Evolutionary conservation across 1,140 invertebrate genomes (phyloP), one percentile per base, ranked within the genome.

Genomic region (Drosophila yakuba): DNA sequence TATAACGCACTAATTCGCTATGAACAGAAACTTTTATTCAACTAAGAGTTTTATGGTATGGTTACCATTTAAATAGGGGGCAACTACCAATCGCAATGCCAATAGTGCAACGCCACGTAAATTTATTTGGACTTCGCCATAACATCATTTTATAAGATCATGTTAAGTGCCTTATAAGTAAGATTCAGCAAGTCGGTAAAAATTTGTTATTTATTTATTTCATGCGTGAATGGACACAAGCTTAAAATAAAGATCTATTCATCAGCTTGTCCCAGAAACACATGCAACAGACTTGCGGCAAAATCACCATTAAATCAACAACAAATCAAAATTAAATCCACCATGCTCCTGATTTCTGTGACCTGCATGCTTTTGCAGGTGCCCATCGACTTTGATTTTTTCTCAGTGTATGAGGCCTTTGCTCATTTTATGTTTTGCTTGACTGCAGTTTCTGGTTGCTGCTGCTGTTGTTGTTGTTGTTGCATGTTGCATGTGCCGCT

Each of bases 401-500:
- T 23, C 41, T 10, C 47, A 25, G 60, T 68, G 64, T n/a, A 52
- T 3, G 17, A 4, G 44, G 20, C 59, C 20, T 62, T 44, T 55
- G 50, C 61, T 76, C 41, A 61, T 67, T 76, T 68, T 72, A 44
- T 68, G 79, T 88, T 80, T 62, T 91, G 64, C 79, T 84, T 81
- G 78, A 74, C 60, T 88, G 86, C 79, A 88, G 74, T 80, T 84
- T 88, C 84, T 89, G 85, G 84, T 88, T 78, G 66, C 61, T 66
- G 58, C 84, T 74, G 66, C 54, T 69, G 58, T 62, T 76, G 61
- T 38, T 69, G 52, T 23, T 45, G 7, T 1, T 57, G 57, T 35
- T 69, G 82, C 32, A 39, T 78, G 61, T 63, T 82, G 69, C 52
- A 80, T 67, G 43, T 77, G 50, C 63, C 36, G 62, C 44, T 71